phyloP scores from a whole-genome alignment of 2,113 vertebrate species.

The Carollia perspicillata region DNA sequence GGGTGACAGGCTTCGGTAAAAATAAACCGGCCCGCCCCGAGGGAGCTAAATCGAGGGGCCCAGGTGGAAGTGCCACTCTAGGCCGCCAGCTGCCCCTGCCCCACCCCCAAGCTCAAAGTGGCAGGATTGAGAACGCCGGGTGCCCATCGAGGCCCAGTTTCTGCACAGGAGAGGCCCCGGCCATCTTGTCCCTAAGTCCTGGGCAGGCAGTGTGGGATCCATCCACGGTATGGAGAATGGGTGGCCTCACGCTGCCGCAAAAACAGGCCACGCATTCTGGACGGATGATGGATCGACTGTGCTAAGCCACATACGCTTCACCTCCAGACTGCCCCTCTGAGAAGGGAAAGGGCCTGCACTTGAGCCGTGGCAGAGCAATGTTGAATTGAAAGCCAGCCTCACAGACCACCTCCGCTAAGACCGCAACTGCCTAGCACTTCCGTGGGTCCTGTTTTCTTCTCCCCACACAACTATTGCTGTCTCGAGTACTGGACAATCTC shows the following conservation, averaged over 20 bases:
- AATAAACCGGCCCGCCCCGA: slow-evolving; percentile 68
- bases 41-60: slow-evolving; percentile 74
- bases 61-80: slow-evolving; percentile 72
- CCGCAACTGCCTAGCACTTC: neutral
- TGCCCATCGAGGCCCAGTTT: slow-evolving; percentile 21
- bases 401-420: neutral
- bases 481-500: slow-evolving; percentile 42
- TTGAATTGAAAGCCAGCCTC: neutral
- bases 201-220: neutral
- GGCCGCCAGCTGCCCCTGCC: slow-evolving; percentile 68
- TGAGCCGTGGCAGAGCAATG: neutral
- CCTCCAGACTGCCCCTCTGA: neutral
- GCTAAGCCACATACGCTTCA: neutral
- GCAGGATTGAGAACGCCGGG: neutral
- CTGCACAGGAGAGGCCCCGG: neutral
- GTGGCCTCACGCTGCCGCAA: neutral
- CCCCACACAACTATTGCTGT: neutral
- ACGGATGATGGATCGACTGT: neutral
- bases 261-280: fast-evolving
- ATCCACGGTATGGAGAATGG: neutral
- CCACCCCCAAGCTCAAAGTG: slow-evolving; percentile 39
- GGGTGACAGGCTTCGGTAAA: slow-evolving; percentile 68
- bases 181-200: neutral
- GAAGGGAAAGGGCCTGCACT: neutral
- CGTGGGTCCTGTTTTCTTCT: neutral